Evolutionary conservation across 2,888 invertebrate species (phyloP), one percentile per base, ranked within the genome.

Genomic region (Melieria picta): DNA sequence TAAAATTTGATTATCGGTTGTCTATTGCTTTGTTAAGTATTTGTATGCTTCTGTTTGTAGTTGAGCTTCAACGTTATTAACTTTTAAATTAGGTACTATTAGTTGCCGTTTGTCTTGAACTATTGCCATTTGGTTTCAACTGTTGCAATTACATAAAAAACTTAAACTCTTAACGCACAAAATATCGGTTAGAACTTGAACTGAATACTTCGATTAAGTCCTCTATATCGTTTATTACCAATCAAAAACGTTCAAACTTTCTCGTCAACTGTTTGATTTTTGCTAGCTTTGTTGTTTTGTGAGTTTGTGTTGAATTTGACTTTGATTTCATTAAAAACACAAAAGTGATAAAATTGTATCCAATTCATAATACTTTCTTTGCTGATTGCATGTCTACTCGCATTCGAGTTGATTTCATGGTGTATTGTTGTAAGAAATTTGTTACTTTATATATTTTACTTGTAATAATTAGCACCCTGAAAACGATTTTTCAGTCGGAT

Each of bases 401-500:
- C 30, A 30, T 30, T 2, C 30, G 30, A 30, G 30, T 30, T 30
- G 30, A 30, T 30, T 30, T 30, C 61, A 61, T 47, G 47, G 7
- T 52, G 7, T 52, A 13, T 43, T 43, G 13, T 55, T 43, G 43
- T 16, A 65, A 43, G 13, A 64, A 64, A 2, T 5, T 11, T 45
- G 4, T 9, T 55, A 57, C 58, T 46, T 10, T 50, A 30, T 69
- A 16, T 48, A 68, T 56, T 64, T 45, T 42, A 55, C 65, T 43
- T 57, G 60, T 58, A 13, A 52, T 65, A 58, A 42, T 81, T 86
- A 86, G 86, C 86, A 86, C 86, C 85, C 85, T 86, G 86, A 86
- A 86, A 86, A 86, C 85, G 79, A 83, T 85, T 86, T 84, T 85
- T 84, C 85, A 86, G 83, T 83, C 83, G 82, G 81, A 83, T 83